Conservation (phyloP, 1,140 invertebrate species). For the Drosophila tristis region DNA sequence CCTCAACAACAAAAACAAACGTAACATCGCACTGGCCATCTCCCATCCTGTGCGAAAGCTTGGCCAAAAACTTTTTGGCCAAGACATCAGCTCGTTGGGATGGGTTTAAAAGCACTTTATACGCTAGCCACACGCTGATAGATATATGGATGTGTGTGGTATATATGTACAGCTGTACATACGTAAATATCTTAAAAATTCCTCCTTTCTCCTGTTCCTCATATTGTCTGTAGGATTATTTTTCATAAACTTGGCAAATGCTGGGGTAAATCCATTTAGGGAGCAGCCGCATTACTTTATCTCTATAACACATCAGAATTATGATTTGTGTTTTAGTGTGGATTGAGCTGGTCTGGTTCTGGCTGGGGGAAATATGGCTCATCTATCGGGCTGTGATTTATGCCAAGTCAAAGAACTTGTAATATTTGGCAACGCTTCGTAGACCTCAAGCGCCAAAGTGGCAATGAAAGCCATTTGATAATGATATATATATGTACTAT, state of each 20-base stretch:
- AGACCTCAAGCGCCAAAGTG: conserved; percentile 40
- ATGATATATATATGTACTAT: conserved; percentile 32
- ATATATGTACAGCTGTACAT: conserved; percentile 13
- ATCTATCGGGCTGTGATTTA: conserved; percentile 27
- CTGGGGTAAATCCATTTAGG: conserved; percentile 76
- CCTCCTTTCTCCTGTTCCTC: background rate
- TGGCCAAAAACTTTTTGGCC: conserved; percentile 44
- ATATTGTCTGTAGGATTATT: conserved; percentile 63
- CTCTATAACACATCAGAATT: conserved; percentile 68
- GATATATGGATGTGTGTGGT: conserved; percentile 40
- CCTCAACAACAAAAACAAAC: conserved; percentile 5
- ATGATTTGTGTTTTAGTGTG: conserved; percentile 66
- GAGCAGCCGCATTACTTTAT: conserved; percentile 76
- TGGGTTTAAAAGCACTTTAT: conserved; percentile 80
- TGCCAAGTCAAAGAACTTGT: conserved; percentile 57
- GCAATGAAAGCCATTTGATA: conserved; percentile 46
- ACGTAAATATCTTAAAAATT: conserved; percentile 5
- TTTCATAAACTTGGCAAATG: conserved; percentile 81
- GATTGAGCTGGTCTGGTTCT: conserved; percentile 17
- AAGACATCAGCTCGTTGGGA: conserved; percentile 59
- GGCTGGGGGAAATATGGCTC: conserved; percentile 37
- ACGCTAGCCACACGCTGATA: conserved; percentile 58
- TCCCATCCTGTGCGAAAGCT: conserved; percentile 8
- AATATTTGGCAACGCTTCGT: conserved; percentile 48
- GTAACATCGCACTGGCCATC: conserved; percentile 16